phyloP scores from a whole-genome alignment of 2,113 vertebrate genomes.

The Tachysurus vachellii region DNA sequence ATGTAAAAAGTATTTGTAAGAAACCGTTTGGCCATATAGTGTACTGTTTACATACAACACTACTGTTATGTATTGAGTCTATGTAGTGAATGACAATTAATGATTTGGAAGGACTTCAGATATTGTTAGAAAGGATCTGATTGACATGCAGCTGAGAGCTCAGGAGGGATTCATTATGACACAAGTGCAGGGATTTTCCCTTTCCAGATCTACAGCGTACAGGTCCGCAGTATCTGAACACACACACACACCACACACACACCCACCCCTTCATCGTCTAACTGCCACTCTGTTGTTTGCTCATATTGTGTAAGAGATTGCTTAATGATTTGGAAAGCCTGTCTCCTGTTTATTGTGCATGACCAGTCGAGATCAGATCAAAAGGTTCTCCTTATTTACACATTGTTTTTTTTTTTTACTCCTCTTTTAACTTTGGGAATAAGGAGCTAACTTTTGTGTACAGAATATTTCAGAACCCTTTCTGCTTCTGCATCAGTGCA shows the following conservation, averaged over 20 bases:
- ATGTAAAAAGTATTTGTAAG: too few relatives aligned
- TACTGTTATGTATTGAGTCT: neutral
- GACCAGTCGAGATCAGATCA: neutral
- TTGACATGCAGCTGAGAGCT: neutral
- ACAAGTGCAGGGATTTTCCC: neutral
- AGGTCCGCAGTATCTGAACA: neutral
- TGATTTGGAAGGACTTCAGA: too few relatives aligned
- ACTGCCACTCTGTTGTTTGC: neutral
- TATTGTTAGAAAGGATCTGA: neutral
- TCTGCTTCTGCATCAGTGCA: neutral
- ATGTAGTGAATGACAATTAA: neutral
- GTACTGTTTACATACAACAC: too few relatives aligned
- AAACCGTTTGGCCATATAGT: neutral
- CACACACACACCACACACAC: neutral
- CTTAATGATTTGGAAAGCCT: constrained; percentile 40
- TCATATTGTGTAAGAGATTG: constrained; percentile 41
- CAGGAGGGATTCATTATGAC: neutral
- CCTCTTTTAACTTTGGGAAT: constrained; percentile 42
- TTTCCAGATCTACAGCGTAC: neutral
- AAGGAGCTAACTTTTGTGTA: neutral
- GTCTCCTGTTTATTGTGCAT: constrained; percentile 9
- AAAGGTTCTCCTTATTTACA: neutral
- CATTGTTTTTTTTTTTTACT: constrained; percentile 26
- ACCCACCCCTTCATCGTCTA: neutral
- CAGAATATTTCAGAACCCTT: neutral